Evolutionary conservation across 2,888 invertebrate genomes (phyloP).

Genomic region (Agonopterix heracliana): DNA sequence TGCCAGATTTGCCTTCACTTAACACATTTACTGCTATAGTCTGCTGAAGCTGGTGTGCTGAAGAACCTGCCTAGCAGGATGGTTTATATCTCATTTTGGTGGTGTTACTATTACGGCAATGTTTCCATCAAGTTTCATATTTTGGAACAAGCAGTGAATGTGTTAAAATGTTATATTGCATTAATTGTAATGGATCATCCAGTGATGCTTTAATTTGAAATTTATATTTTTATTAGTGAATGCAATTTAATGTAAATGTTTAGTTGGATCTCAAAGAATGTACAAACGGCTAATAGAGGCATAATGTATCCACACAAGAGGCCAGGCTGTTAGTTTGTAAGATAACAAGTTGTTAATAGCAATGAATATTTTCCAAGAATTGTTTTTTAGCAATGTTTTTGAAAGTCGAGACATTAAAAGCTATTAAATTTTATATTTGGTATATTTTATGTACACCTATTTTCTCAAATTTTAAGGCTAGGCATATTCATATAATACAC

Average conservation of each 20-base stretch:
- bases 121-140: too few species aligned
- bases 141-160: too few species aligned
- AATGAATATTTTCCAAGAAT: constrained; percentile 55
- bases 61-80: too few species aligned
- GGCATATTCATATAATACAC: too few species aligned
- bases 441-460: constrained; percentile 4
- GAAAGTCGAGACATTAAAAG: constrained; percentile 50
- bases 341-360: constrained; percentile 46
- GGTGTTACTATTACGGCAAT: too few species aligned
- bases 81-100: too few species aligned
- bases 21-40: constrained; percentile 14
- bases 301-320: constrained; percentile 20
- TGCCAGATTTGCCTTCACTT: constrained; percentile 51
- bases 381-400: constrained; percentile 51
- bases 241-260: constrained; percentile 27
- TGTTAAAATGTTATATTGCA: constrained; percentile 19
- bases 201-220: constrained; percentile 28
- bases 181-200: constrained; percentile 19
- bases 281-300: constrained; percentile 31
- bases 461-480: too few species aligned
- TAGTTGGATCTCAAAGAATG: constrained; percentile 54
- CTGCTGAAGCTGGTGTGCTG: not conserved
- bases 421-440: constrained; percentile 32
- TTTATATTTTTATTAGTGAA: constrained; percentile 32
- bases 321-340: constrained; percentile 50